These are phyloP conservation scores for Passer montanus DNA, from an alignment of 2,113 vertebrate species.

Conservation along the genomic window DNA sequence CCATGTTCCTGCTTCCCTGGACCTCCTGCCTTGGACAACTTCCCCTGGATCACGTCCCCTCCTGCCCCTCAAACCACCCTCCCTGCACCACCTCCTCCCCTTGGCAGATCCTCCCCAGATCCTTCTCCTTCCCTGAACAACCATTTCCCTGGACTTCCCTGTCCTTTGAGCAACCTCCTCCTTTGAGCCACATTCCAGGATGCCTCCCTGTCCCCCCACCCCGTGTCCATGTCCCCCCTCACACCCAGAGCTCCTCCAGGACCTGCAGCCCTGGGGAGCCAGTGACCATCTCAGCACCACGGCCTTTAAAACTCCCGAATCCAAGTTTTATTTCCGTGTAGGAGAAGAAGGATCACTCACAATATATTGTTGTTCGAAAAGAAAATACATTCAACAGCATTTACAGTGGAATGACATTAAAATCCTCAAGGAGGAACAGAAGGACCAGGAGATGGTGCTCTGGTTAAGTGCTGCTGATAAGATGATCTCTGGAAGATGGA, in stretches of 20 bases:
- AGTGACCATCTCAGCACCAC: neutral
- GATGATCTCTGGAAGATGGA: neutral
- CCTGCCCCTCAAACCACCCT: neutral
- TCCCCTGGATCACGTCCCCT: neutral
- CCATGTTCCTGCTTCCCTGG: neutral
- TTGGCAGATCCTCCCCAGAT: neutral
- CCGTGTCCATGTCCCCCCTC: neutral
- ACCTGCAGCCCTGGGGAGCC: neutral
- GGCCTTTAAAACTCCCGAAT: constrained; percentile 48
- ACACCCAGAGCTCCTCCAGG: neutral
- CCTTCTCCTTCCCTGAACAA: neutral
- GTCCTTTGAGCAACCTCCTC: neutral
- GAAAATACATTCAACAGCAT: constrained; percentile 64
- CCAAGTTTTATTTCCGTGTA: constrained; percentile 61
- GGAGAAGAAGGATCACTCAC: constrained; percentile 62
- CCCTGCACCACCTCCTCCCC: neutral
- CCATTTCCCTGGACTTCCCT: neutral
- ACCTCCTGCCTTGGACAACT: neutral
- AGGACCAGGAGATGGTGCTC: constrained; percentile 38
- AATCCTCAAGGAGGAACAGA: neutral
- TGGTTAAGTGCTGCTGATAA: neutral
- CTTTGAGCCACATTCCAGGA: neutral
- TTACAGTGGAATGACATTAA: constrained; percentile 64
- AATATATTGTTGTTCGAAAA: constrained; percentile 44
- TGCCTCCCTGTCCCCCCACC: neutral